Evolutionary conservation across 2,113 vertebrate species (phyloP).

Genomic region (Catharus minimus): DNA sequence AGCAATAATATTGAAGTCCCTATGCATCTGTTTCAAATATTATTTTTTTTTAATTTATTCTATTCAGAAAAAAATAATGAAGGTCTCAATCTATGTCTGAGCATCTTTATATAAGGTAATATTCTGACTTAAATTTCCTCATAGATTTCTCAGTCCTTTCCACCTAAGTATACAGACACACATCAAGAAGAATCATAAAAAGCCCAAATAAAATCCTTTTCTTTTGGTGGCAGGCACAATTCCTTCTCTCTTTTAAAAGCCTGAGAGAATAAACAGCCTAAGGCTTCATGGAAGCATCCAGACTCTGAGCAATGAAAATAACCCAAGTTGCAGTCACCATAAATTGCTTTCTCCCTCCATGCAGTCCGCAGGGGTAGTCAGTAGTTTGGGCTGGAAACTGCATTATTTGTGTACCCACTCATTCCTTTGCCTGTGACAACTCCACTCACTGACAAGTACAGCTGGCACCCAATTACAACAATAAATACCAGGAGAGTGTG

Average conservation of each 20-base stretch:
- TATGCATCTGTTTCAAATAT: neutral
- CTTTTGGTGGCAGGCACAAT: neutral
- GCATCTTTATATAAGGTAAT: neutral
- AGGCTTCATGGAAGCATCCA: neutral
- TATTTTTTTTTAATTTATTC: neutral
- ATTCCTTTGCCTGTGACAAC: neutral
- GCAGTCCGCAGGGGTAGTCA: neutral
- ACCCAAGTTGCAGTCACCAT: neutral
- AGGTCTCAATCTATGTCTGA: neutral
- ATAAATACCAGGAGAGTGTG: neutral
- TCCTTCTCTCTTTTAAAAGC: neutral
- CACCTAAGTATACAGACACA: neutral
- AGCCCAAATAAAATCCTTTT: neutral
- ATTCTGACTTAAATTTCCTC: neutral
- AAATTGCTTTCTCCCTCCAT: neutral
- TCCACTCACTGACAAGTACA: neutral
- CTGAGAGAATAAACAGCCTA: neutral
- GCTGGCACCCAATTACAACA: neutral
- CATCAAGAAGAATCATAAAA: neutral
- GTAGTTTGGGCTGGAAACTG: neutral
- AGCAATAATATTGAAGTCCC: neutral
- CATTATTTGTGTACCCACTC: neutral
- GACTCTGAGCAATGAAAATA: neutral
- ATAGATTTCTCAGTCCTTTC: neutral
- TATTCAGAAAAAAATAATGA: neutral